Conservation (phyloP, 1,140 invertebrate species). For the Saxidomus purpurata region DNA sequence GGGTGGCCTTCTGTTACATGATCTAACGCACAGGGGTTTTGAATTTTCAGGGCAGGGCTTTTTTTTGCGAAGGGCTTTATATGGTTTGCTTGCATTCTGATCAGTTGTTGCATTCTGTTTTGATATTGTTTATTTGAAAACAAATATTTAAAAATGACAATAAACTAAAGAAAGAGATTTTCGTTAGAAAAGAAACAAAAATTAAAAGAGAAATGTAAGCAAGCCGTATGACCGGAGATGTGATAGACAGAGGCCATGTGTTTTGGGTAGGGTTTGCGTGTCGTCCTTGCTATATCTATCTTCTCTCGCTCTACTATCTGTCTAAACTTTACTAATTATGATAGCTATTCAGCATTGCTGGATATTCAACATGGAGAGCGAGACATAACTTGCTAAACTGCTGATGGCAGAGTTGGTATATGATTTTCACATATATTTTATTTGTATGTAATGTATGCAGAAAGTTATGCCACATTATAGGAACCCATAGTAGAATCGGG, state of each 20-base stretch:
- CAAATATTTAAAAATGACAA: too few species aligned
- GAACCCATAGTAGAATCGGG: not conserved
- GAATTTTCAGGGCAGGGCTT: not conserved
- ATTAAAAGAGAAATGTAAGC: not conserved
- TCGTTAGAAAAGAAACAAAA: too few species aligned
- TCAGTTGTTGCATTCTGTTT: too few species aligned
- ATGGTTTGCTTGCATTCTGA: not conserved
- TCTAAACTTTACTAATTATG: not conserved
- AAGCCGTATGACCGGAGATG: not conserved
- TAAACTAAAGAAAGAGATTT: too few species aligned
- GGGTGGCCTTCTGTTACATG: conserved; percentile 34
- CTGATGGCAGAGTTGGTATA: too few species aligned
- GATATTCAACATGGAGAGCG: too few species aligned
- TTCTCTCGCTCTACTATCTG: not conserved
- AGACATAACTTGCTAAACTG: too few species aligned
- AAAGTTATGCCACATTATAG: not conserved
- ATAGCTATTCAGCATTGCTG: too few species aligned
- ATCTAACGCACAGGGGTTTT: not conserved
- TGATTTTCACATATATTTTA: too few species aligned
- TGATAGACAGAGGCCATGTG: conserved; percentile 72
- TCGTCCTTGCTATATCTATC: conserved; percentile 73
- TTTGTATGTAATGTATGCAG: too few species aligned
- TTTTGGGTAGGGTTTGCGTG: conserved; percentile 68
- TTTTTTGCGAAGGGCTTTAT: not conserved
- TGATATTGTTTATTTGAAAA: too few species aligned